Conservation (phyloP, 1,140 invertebrate genomes). For the Pseudomyrmex pallidus region DNA sequence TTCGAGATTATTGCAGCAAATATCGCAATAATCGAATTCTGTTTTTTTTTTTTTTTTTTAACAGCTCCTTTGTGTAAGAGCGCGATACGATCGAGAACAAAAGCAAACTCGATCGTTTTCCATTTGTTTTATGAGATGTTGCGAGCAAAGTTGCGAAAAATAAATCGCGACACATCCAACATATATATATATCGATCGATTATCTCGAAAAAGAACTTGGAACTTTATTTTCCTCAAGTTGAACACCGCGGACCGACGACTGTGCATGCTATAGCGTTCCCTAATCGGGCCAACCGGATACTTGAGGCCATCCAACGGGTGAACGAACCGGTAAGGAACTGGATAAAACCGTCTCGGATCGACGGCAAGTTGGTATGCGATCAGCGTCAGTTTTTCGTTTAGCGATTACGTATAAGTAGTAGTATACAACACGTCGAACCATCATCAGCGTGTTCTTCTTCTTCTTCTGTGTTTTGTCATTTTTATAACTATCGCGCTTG, state of each 20-base stretch:
- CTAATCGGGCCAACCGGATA: constrained; percentile 63
- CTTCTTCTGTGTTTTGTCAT: neutral
- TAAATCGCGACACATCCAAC: too few relatives aligned
- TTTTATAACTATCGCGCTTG: neutral
- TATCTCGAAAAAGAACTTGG: neutral
- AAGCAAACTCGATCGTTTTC: neutral
- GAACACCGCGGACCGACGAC: neutral
- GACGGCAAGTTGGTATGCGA: constrained; percentile 61
- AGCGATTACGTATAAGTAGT: constrained; percentile 54
- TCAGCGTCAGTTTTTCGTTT: constrained; percentile 61
- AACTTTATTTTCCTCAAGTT: constrained; percentile 14
- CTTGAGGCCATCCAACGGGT: constrained; percentile 59
- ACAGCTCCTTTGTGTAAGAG: neutral
- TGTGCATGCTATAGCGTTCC: constrained; percentile 26
- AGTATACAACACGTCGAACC: constrained; percentile 35
- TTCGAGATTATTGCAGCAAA: too few relatives aligned
- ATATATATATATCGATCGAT: neutral
- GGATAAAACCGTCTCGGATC: constrained; percentile 62
- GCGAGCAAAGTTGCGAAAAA: neutral
- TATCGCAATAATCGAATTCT: neutral
- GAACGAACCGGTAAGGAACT: constrained; percentile 62
- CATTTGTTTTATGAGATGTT: neutral
- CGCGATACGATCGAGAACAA: neutral
- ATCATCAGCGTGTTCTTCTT: constrained; percentile 20
- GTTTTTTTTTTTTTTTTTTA: neutral